These are phyloP conservation scores for Orycteropus afer DNA, from an alignment of 2,113 vertebrate genomes.

Conservation along the genomic window DNA sequence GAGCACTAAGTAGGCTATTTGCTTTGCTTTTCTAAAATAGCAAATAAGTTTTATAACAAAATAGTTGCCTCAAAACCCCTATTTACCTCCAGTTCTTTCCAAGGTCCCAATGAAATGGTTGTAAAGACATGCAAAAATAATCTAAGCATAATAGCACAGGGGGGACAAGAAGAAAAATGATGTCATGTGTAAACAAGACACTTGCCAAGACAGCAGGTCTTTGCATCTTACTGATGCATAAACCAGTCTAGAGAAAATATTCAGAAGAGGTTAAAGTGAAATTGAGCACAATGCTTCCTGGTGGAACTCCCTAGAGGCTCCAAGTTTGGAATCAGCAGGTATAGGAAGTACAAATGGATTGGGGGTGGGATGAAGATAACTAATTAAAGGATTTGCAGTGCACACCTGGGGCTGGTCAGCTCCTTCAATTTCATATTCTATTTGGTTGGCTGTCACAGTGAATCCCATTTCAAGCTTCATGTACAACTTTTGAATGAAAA, in stretches of 20 bases:
- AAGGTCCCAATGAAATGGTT: background rate
- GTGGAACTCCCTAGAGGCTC: no score
- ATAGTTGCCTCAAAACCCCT: background rate
- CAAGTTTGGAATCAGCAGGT: background rate
- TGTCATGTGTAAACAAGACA: background rate
- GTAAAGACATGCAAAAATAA: background rate
- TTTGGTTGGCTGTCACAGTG: background rate
- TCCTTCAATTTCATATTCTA: constrained; percentile 5
- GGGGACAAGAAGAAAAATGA: background rate
- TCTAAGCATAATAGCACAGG: background rate
- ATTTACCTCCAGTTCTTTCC: background rate
- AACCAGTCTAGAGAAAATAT: background rate
- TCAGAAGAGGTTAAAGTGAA: background rate
- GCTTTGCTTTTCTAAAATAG: background rate
- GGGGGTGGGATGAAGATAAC: background rate
- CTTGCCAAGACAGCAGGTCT: background rate
- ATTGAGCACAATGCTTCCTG: background rate
- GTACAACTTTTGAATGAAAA: constrained; percentile 35
- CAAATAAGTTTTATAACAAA: background rate
- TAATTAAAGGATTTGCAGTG: background rate
- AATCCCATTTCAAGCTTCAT: background rate
- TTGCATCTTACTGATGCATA: background rate
- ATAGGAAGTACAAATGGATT: background rate
- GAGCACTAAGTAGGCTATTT: background rate
- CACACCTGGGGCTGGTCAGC: background rate